Percentiles rank a stretch among this genome's conserved stretches.
phyloP scores from a whole-genome alignment of 2,888 invertebrate species.

The Ecliptopera silaceata region DNA sequence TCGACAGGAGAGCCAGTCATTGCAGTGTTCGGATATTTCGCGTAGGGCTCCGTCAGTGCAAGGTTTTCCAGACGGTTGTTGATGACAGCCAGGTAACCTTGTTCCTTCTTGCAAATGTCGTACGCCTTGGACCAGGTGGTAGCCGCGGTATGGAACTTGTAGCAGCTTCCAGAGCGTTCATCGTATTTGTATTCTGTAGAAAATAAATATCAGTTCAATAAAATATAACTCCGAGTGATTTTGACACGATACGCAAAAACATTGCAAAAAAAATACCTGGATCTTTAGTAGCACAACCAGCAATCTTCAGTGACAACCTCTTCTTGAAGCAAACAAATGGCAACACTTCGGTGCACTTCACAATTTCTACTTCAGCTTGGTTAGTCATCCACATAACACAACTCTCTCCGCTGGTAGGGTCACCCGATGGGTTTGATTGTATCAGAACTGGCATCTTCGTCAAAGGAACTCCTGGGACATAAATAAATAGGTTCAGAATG shows the following conservation, averaged over 20 bases:
- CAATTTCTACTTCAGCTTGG: neutral
- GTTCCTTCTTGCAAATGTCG: no score
- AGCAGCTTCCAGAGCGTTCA: constrained; percentile 7
- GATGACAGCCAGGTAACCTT: no score
- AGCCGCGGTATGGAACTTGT: no score
- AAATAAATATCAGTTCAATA: no score
- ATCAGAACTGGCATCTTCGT: neutral
- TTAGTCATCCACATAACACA: neutral
- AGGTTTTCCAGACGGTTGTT: no score
- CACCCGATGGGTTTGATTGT: neutral
- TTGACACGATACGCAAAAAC: no score
- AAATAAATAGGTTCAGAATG: neutral
- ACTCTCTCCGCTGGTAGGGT: neutral
- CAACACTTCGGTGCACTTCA: neutral
- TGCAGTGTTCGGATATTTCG: no score
- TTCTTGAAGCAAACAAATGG: constrained; percentile 9
- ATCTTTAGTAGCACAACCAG: neutral
- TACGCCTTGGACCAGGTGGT: no score
- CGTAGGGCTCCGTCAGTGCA: no score
- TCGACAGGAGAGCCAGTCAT: no score
- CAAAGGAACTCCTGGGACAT: neutral
- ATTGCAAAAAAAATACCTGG: no score
- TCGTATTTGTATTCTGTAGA: constrained; percentile 8
- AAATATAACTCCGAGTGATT: no score
- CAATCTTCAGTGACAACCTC: neutral